These are phyloP conservation scores for Toxostoma redivivum DNA, from an alignment of 2,113 vertebrate species.

Conservation along the genomic window DNA sequence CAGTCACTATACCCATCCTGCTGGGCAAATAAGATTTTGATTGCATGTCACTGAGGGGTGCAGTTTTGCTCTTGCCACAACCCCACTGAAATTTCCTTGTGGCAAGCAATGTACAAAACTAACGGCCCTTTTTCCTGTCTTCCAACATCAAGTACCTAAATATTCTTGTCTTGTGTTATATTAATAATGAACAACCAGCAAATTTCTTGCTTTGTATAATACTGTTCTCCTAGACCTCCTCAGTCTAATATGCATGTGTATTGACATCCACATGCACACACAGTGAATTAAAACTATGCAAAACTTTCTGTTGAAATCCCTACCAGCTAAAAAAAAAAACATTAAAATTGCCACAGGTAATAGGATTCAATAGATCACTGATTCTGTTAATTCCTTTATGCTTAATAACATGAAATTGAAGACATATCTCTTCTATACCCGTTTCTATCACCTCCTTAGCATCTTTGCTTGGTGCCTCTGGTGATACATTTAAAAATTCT, in stretches of 20 bases:
- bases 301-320: neutral
- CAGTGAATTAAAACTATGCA: neutral
- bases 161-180: neutral
- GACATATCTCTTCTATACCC: neutral
- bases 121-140: neutral
- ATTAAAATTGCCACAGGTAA: neutral
- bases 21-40: neutral
- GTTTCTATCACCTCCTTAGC: neutral
- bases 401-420: conserved; percentile 28
- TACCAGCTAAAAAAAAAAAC: neutral
- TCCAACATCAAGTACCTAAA: neutral
- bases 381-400: conserved; percentile 20
- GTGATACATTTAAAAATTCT: neutral
- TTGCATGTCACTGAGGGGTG: neutral
- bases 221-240: neutral
- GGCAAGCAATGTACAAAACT: neutral
- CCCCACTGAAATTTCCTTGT: neutral
- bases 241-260: neutral
- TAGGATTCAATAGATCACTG: neutral
- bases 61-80: neutral
- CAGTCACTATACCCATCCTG: neutral
- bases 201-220: neutral
- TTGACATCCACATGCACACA: neutral
- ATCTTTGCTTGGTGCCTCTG: neutral
- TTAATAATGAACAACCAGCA: neutral